phyloP scores from a whole-genome alignment of 2,888 invertebrate genomes.

The Criorhina ranunculi region DNA sequence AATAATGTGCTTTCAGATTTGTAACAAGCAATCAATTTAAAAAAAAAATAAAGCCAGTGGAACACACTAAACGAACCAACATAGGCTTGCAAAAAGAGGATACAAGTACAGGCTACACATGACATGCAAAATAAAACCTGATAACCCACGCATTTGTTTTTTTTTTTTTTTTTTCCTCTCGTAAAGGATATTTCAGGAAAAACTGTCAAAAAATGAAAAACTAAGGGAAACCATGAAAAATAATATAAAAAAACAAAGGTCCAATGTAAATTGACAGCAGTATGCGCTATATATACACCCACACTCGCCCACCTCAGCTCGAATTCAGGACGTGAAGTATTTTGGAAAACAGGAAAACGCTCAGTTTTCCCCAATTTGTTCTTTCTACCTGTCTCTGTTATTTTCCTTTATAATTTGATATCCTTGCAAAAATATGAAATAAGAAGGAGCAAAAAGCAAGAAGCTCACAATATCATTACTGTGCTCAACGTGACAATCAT shows the following conservation, averaged over 20 bases:
- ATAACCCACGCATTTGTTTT: conserved; percentile 22
- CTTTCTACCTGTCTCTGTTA: neutral
- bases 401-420: conserved; percentile 45
- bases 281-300: conserved; percentile 9
- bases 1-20: neutral
- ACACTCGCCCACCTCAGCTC: neutral
- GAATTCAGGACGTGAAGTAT: conserved; percentile 35
- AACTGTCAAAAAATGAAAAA: neutral
- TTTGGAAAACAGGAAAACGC: conserved; percentile 38
- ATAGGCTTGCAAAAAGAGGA: neutral
- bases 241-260: conserved; percentile 8
- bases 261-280: conserved; percentile 38
- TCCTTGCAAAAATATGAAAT: conserved; percentile 46
- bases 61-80: conserved; percentile 9
- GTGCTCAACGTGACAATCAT: conserved; percentile 47
- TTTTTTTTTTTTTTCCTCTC: conserved; percentile 14
- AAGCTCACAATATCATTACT: conserved; percentile 34
- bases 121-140: neutral
- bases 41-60: conserved; percentile 4
- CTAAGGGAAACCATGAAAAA: conserved; percentile 3
- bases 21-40: neutral
- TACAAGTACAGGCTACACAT: neutral
- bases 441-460: conserved; percentile 17
- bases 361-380: conserved; percentile 15
- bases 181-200: conserved; percentile 10